Conservation (phyloP, 2,797 vertebrate genomes). For the Glossophaga mutica region DNA sequence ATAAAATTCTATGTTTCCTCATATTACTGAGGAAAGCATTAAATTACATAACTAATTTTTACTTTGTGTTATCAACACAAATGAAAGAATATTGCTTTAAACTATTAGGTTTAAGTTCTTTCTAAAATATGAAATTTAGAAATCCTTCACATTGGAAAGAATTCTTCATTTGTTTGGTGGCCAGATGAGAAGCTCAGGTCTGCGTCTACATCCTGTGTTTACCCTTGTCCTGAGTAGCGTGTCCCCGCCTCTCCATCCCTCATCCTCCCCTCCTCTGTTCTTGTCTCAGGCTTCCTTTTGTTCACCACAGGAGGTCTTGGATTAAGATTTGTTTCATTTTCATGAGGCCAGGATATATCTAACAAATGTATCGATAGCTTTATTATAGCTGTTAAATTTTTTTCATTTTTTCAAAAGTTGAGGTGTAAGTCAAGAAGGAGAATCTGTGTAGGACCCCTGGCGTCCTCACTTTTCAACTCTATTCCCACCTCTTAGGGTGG, state of each 20-base stretch:
- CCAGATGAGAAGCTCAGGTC: background rate
- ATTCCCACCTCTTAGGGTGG: background rate
- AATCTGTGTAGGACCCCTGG: background rate
- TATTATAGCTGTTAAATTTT: background rate
- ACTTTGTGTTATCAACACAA: background rate
- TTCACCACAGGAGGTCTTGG: background rate
- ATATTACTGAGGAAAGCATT: background rate
- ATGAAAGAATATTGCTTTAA: background rate
- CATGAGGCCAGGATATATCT: background rate
- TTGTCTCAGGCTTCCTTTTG: background rate
- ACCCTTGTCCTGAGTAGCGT: background rate
- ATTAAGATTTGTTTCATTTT: background rate
- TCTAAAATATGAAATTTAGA: constrained; percentile 15
- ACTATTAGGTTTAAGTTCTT: background rate
- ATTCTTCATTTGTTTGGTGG: background rate
- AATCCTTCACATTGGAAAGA: background rate
- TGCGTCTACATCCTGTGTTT: background rate
- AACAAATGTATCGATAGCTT: background rate
- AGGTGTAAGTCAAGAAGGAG: background rate
- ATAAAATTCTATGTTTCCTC: constrained; percentile 16
- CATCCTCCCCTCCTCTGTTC: background rate
- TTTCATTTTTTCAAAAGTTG: background rate
- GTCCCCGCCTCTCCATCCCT: background rate
- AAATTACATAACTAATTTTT: background rate
- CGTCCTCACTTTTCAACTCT: background rate